Percentiles rank a stretch among this genome's conserved stretches.
Conservation (phyloP, 1,140 invertebrate species). For the Asobara japonica region DNA sequence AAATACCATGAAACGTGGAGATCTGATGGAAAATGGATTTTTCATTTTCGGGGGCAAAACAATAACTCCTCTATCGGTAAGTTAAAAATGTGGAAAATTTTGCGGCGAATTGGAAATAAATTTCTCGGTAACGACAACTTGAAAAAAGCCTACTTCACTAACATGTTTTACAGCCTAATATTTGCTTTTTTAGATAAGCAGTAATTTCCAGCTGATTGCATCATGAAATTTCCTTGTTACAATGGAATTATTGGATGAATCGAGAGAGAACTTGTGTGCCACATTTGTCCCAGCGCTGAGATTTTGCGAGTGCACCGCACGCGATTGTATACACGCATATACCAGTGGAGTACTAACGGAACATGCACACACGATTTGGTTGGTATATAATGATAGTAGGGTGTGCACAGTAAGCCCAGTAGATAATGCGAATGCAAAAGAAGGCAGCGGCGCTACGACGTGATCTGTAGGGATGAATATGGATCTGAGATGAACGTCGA, state of each 20-base stretch:
- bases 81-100: too few species aligned
- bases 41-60: too few species aligned
- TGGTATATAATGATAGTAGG: slow-evolving; percentile 27
- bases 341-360: slow-evolving; percentile 14
- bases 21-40: too few species aligned
- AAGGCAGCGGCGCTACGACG: background rate
- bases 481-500: too few species aligned
- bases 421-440: slow-evolving; percentile 18
- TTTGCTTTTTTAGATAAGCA: background rate
- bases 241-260: slow-evolving; percentile 25
- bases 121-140: too few species aligned
- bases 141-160: background rate
- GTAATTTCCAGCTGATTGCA: background rate
- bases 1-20: too few species aligned
- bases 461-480: too few species aligned
- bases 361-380: slow-evolving; percentile 19
- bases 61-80: too few species aligned
- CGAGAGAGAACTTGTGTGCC: background rate
- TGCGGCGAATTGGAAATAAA: too few species aligned
- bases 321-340: slow-evolving; percentile 34
- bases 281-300: slow-evolving; percentile 11
- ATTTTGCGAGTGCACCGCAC: slow-evolving; percentile 26
- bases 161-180: background rate
- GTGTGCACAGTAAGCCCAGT: slow-evolving; percentile 3
- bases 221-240: slow-evolving; percentile 7